Conservation (phyloP, 2,797 vertebrate genomes). For the Silurus lanzhouensis region DNA sequence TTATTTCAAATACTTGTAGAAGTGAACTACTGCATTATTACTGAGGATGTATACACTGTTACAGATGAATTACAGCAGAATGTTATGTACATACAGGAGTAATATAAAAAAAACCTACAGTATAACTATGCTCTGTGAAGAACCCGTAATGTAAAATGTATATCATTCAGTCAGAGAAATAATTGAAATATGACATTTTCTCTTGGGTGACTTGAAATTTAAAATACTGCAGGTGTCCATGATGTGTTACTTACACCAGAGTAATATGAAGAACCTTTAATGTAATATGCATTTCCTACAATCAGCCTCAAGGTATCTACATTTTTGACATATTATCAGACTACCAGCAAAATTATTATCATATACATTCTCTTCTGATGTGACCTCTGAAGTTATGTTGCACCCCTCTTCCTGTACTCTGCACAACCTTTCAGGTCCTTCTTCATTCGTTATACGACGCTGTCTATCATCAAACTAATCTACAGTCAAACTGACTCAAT, state of each 20-base stretch:
- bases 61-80: background rate
- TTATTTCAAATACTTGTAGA: background rate
- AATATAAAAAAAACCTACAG: background rate
- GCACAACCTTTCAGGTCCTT: constrained; percentile 9
- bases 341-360: background rate
- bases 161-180: too few species aligned
- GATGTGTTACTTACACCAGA: too few species aligned
- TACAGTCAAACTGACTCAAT: constrained; percentile 50
- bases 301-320: background rate
- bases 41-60: background rate
- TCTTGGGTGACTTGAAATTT: background rate
- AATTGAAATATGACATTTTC: background rate
- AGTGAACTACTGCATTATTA: background rate
- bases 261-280: background rate
- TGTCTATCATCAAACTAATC: constrained; percentile 50
- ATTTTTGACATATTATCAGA: background rate
- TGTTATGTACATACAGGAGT: background rate
- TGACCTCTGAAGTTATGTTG: background rate
- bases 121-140: too few species aligned
- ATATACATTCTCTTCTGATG: background rate
- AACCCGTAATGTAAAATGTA: too few species aligned
- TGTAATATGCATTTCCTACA: background rate
- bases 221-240: background rate
- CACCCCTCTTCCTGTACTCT: background rate
- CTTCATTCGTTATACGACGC: constrained; percentile 21